These are phyloP conservation scores for Petrocephalus schoutedeni DNA, from an alignment of 2,797 vertebrate species.

Conservation along the genomic window DNA sequence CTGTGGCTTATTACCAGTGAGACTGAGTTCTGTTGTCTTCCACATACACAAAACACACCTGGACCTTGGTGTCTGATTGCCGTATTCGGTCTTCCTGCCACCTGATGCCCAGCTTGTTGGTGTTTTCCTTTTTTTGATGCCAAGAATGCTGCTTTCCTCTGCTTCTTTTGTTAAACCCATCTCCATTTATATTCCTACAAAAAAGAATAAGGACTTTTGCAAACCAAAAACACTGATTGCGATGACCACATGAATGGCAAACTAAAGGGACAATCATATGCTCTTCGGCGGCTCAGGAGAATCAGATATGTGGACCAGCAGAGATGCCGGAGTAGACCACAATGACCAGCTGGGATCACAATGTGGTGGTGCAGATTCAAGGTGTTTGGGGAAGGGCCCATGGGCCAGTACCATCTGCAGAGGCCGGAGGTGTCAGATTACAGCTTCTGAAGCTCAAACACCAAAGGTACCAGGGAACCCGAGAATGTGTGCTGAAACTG, in stretches of 20 bases:
- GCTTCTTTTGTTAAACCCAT: neutral
- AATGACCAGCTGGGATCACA: neutral
- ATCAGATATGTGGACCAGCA: neutral
- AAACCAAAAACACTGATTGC: neutral
- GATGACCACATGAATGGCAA: neutral
- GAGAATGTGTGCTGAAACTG: neutral
- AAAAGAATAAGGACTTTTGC: neutral
- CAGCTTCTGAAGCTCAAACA: neutral
- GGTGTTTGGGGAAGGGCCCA: neutral
- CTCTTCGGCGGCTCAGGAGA: neutral
- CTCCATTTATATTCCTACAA: neutral
- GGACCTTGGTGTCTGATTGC: neutral
- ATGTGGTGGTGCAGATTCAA: neutral
- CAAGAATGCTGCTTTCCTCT: neutral
- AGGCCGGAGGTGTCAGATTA: neutral
- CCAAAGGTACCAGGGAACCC: neutral
- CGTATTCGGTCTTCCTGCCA: neutral
- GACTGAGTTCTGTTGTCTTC: neutral
- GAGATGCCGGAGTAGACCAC: neutral
- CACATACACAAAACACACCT: neutral
- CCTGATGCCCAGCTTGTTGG: neutral
- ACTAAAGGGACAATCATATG: neutral
- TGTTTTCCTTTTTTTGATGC: neutral
- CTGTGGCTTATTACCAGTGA: neutral
- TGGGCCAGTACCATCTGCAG: neutral